Conservation (phyloP, 1,140 invertebrate species). For the Leptinotarsa defecta region DNA sequence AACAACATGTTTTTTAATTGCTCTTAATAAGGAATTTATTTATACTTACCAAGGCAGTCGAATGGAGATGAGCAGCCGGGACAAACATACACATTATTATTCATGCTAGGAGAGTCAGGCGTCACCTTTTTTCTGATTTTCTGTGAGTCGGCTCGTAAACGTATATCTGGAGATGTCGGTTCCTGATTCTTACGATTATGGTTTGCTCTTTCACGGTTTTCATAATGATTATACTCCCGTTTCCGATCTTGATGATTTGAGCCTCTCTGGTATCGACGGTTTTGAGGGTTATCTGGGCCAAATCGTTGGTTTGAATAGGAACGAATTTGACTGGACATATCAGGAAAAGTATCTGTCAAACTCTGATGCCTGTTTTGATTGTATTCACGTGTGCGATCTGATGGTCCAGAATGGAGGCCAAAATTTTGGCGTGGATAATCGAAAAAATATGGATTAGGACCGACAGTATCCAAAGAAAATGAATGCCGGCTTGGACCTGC, state of each 20-base stretch:
- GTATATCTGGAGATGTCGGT: background rate
- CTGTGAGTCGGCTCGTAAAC: background rate
- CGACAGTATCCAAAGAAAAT: background rate
- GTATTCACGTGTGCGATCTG: background rate
- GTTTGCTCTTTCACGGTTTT: background rate
- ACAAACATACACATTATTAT: slow-evolving; percentile 17
- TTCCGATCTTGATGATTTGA: background rate
- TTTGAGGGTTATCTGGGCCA: background rate
- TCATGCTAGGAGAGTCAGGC: background rate
- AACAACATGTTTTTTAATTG: too few relatives aligned
- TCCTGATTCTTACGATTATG: background rate
- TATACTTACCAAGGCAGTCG: slow-evolving; percentile 15
- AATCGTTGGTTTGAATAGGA: background rate
- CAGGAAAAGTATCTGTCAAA: too few relatives aligned
- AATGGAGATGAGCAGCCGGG: slow-evolving; percentile 8
- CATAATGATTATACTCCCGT: background rate
- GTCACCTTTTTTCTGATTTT: background rate
- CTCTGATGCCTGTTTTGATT: background rate
- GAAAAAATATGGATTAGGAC: background rate
- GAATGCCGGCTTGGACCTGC: slow-evolving; percentile 7
- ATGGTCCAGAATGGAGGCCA: background rate
- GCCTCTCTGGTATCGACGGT: too few relatives aligned
- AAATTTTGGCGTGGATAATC: background rate
- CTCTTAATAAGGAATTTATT: background rate
- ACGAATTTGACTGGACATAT: background rate